These are phyloP conservation scores for Enhydra lutris DNA, from an alignment of 2,113 vertebrate genomes.

Conservation along the genomic window DNA sequence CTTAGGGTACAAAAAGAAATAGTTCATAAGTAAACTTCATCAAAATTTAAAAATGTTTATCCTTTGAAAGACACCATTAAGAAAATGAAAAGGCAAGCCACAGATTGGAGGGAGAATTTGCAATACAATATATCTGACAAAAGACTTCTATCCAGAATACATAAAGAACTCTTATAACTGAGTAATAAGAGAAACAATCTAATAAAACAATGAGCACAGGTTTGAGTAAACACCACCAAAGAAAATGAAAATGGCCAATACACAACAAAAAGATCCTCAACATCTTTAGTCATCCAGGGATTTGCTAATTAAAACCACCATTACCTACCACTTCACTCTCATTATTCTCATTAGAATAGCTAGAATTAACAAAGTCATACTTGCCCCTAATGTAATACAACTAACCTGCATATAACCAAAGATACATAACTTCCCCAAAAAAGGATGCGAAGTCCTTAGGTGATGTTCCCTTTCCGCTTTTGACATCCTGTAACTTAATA, in stretches of 20 bases:
- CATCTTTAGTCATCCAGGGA: constrained; percentile 9
- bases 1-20: neutral
- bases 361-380: constrained; percentile 5
- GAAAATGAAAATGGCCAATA: neutral
- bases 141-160: neutral
- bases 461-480: neutral
- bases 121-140: neutral
- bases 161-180: neutral
- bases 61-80: neutral
- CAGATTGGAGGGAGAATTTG: neutral
- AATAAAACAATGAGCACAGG: neutral
- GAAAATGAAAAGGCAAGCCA: neutral
- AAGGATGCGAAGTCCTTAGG: neutral
- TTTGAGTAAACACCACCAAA: constrained; percentile 24
- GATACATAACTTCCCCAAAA: neutral
- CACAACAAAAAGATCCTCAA: neutral
- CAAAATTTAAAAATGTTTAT: neutral
- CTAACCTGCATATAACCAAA: neutral
- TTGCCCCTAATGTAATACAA: neutral
- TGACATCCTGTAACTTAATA: neutral
- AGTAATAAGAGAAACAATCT: neutral
- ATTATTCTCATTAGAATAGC: neutral
- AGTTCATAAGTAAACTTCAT: neutral
- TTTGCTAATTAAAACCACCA: constrained; percentile 4
- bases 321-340: neutral